Evolutionary conservation across 2,797 vertebrate species (phyloP).

Genomic region (Notolepis coatsorum): DNA sequence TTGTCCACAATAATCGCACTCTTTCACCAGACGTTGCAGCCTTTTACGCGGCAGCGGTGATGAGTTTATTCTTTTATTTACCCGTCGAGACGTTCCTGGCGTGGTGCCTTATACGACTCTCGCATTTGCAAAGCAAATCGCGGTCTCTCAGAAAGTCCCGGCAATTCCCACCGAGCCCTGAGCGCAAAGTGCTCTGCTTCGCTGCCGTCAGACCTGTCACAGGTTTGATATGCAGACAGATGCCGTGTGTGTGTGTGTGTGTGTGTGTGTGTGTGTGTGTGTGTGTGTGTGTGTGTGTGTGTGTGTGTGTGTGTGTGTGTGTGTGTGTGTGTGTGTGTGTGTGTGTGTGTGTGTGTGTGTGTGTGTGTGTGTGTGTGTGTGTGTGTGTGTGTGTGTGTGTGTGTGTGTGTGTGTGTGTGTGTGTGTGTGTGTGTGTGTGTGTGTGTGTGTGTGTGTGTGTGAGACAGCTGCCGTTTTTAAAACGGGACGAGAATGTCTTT

Average conservation of each 20-base stretch:
- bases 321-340: too few species aligned
- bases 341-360: too few species aligned
- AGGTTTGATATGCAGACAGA: constrained; percentile 6
- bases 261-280: too few species aligned
- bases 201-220: not conserved
- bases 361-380: too few species aligned
- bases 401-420: too few species aligned
- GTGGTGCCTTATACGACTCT: not conserved
- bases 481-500: too few species aligned
- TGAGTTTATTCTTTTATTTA: not conserved
- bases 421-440: too few species aligned
- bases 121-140: constrained; percentile 21
- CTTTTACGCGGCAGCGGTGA: constrained; percentile 9
- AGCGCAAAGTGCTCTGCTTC: not conserved
- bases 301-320: too few species aligned
- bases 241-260: constrained; percentile 8
- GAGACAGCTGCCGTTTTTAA: too few species aligned
- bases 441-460: too few species aligned
- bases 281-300: too few species aligned
- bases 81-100: constrained; percentile 1
- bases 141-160: constrained; percentile 10
- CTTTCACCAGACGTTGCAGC: not conserved
- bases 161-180: not conserved
- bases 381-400: too few species aligned
- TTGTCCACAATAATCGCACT: not conserved